Conservation (phyloP, 2,113 vertebrate species). For the Neotoma lepida region DNA sequence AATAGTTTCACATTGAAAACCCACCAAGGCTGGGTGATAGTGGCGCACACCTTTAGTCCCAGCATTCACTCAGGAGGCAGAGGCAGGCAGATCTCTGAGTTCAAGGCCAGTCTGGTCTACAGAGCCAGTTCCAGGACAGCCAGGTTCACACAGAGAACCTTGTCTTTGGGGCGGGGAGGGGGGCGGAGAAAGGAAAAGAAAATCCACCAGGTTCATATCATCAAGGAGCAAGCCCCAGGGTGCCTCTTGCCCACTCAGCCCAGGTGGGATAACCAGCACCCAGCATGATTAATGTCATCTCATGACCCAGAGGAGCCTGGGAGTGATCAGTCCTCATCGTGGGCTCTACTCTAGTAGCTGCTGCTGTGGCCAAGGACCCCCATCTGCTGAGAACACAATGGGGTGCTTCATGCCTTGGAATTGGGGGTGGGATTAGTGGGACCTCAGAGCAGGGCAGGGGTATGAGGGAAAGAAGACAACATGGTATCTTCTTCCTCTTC, state of each 20-base stretch:
- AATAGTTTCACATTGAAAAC: not conserved
- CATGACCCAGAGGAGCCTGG: not conserved
- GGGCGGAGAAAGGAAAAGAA: not conserved
- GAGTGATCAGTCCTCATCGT: constrained; percentile 84
- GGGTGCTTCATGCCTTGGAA: constrained; percentile 81
- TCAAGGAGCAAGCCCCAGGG: not conserved
- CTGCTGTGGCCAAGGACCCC: constrained; percentile 84
- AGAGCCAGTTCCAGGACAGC: not conserved
- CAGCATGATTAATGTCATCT: not conserved
- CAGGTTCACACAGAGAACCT: not conserved
- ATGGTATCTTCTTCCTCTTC: too few relatives aligned
- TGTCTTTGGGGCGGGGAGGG: not conserved
- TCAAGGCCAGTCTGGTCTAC: not conserved
- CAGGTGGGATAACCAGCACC: not conserved
- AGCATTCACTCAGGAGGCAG: not conserved
- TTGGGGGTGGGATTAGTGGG: constrained; percentile 81
- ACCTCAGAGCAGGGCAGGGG: constrained; percentile 85
- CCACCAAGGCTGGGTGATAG: not conserved
- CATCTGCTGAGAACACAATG: constrained; percentile 86
- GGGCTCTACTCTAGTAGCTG: constrained; percentile 88
- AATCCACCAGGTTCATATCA: not conserved
- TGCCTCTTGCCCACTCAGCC: not conserved
- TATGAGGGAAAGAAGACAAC: constrained; percentile 71
- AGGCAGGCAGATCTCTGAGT: not conserved
- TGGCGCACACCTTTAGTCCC: not conserved